A percentile compares a stretch with the other conserved stretches of the same genome.
These are phyloP conservation scores for Xanthorhoe spadicearia DNA, from an alignment of 2,888 invertebrate genomes.

Conservation along the genomic window DNA sequence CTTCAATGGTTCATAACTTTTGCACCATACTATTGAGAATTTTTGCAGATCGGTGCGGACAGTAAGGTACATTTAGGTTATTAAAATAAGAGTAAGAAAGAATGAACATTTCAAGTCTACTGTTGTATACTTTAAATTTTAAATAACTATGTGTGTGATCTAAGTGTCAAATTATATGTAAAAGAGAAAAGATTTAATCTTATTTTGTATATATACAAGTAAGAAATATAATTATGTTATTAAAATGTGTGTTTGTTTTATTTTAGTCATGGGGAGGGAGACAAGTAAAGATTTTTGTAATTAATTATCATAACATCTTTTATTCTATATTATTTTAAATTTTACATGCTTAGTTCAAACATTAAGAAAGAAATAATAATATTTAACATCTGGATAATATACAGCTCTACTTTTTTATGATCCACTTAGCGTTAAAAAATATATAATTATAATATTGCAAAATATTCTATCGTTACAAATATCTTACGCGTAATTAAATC, in stretches of 20 bases:
- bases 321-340: conserved; percentile 85
- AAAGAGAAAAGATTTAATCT: conserved; percentile 39
- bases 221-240: conserved; percentile 58
- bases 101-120: conserved; percentile 15
- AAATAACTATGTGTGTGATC: conserved; percentile 38
- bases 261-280: conserved; percentile 51
- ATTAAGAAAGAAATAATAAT: conserved; percentile 84
- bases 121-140: conserved; percentile 14
- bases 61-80: conserved; percentile 26
- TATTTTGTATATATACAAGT: conserved; percentile 59
- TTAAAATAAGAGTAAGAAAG: conserved; percentile 48
- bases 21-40: too few relatives aligned
- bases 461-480: conserved; percentile 82
- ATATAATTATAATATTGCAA: conserved; percentile 78
- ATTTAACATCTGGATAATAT: conserved; percentile 84
- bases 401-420: conserved; percentile 78
- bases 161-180: conserved; percentile 54
- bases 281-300: conserved; percentile 81
- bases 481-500: conserved; percentile 58
- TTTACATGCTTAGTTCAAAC: conserved; percentile 85
- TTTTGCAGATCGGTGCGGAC: too few relatives aligned
- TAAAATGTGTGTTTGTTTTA: conserved; percentile 44
- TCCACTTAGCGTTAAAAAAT: conserved; percentile 77
- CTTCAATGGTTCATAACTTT: too few relatives aligned
- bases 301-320: conserved; percentile 85